Evolutionary conservation across 2,113 vertebrate species (phyloP), one percentile per base, ranked within the genome.

Genomic region (Catagonus wagneri): DNA sequence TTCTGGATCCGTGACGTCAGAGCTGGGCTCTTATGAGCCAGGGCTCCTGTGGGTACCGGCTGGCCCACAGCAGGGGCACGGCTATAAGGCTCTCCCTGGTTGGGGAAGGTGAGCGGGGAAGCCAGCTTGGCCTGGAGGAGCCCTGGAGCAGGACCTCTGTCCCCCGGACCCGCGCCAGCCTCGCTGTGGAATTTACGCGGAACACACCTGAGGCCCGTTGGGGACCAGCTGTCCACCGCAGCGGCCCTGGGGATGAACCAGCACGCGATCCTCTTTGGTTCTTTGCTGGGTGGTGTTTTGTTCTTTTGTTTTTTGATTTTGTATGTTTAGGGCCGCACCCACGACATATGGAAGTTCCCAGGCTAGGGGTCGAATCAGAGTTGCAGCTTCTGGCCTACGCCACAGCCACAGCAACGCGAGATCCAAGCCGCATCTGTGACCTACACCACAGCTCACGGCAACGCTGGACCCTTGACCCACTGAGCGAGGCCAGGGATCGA

Each of bases 1-100:
- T 96, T 91, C 93, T 92, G 78, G 79, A 83, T 84, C 84, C 19
- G 83, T 98, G 93, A 96, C 89, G 58, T 97, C 97, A 97, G 92
- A 90, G 81, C 93, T 58, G 63, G 74, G 89, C 78, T 97, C 96
- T 97, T 96, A 69, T 96, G 96, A 97, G 96, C 83, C 25, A 12
- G 12, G 86, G 76, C 81, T 84, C 29, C 80, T 93, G 78, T 17
- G 58, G 68, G 52, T 74, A 69, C 76, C 36, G 6, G 93, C 86
- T 68, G 92, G 89, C 69, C 95, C 89, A 61, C 44, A 17, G 61
- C 65, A 65, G 86, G 95, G 91, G 89, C 92, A 25, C 1, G 0
- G 93, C 91, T 0, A 0, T 5, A 32, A 81, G 97, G 95, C 88
- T 95, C 89, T 93, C 95, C 96, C 96, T 80, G 69, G 60, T 6